Evolutionary conservation across 2,113 vertebrate genomes (phyloP), one percentile per base, ranked within the genome.

Genomic region (Mustela nigripes): DNA sequence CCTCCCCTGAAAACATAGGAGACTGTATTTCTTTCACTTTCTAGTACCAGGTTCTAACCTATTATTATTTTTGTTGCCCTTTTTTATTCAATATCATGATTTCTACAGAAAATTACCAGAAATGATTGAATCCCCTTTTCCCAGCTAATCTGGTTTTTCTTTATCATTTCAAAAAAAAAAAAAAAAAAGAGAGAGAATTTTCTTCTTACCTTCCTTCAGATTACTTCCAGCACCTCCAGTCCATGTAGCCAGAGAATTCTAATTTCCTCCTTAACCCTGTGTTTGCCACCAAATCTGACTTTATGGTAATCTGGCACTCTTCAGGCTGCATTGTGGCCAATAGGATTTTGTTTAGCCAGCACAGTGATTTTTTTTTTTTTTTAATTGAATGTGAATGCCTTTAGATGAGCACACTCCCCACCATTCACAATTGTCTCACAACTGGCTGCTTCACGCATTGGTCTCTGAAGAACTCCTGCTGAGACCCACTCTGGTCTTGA

Each of bases 331-430:
- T 15, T 1, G 0, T 39, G 67, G 71, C 85, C 65, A 89, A 12
- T 4, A 83, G 48, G 39, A 69, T 76, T 89, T 89, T 74, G 48
- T 85, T 71, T 88, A 28, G 65, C 73, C 65, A 73, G 65, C 82
- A 48, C 2, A 22, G 18, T 62, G 81, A 69, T 65, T 73, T 82
- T 82, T 73, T 73, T 82, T 82, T 73, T 89, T 18, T 78, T 65
- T 14, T 56, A 71, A 93, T 69, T 80, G 67, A 93, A 94, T 76
- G 48, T 53, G 63, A 95, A 82, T 80, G 48, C 28, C 31, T 95
- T 84, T 69, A 28, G 81, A 62, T 83, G 63, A 79, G 18, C 62
- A n/a, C 8, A 28, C 16, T 86, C 71, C 31, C 86, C 2, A 0
- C 26, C 28, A 22, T 26, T 9, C 39, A 31, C 24, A n/a, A 7